phyloP scores from a whole-genome alignment of 2,888 invertebrate species.

The Plemyria rubiginata region DNA sequence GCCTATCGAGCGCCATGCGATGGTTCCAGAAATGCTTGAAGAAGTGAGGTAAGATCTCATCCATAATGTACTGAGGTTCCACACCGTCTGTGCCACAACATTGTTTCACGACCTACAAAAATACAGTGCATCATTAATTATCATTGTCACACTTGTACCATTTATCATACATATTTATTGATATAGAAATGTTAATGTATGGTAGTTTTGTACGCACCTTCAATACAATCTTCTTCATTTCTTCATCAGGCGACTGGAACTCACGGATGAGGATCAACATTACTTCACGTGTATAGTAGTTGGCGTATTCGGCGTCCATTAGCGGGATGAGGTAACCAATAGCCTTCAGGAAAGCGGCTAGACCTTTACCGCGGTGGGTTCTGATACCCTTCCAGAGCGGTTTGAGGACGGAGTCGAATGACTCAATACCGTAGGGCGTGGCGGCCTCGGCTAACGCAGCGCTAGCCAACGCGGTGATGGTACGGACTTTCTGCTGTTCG shows the following conservation, averaged over 20 bases:
- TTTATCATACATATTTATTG: no score
- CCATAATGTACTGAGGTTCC: conserved; percentile 99
- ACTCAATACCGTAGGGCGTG: conserved; percentile 99
- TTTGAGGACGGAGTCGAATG: conserved; percentile 99
- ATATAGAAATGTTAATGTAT: no score
- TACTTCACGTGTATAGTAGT: conserved; percentile 99
- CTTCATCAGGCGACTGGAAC: conserved; percentile 99
- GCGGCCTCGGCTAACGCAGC: conserved; percentile 99
- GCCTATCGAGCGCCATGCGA: conserved; percentile 98
- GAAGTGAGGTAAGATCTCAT: conserved; percentile 99
- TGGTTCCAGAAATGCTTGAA: conserved; percentile 99
- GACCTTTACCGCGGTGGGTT: conserved; percentile 94
- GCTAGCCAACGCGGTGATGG: conserved; percentile 98
- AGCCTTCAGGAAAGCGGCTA: conserved; percentile 99
- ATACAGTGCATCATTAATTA: background rate
- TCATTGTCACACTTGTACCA: background rate
- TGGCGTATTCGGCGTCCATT: conserved; percentile 99
- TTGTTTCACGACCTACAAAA: conserved; percentile 96
- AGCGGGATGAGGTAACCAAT: conserved; percentile 99
- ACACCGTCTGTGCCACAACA: conserved; percentile 99
- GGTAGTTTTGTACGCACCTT: conserved; percentile 87
- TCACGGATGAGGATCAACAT: conserved; percentile 98
- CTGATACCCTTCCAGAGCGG: conserved; percentile 99
- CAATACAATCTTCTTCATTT: conserved; percentile 99
- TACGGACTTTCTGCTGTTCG: conserved; percentile 99